A percentile compares a stretch with the other conserved stretches of the same genome.
phyloP scores from a whole-genome alignment of 2,888 invertebrate genomes.

The Macrosiphum euphorbiae region DNA sequence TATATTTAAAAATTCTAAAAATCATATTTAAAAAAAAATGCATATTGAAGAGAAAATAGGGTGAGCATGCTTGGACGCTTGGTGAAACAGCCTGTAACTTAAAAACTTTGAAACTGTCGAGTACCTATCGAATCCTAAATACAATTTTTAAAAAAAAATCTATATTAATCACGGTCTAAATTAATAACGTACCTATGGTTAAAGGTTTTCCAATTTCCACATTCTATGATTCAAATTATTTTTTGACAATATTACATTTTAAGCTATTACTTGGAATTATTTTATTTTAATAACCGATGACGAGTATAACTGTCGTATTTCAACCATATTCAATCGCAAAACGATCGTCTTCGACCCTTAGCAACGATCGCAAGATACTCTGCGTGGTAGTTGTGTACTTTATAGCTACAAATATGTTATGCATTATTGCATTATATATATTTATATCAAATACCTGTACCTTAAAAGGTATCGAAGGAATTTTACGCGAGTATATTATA shows the following conservation, averaged over 20 bases:
- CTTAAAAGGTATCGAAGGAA: constrained; percentile 47
- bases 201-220: background rate
- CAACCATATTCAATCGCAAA: background rate
- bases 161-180: background rate
- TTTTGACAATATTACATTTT: background rate
- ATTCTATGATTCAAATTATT: background rate
- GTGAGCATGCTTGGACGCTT: no score
- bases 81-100: background rate
- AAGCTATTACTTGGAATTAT: background rate
- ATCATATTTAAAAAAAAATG: no score
- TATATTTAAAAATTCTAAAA: no score
- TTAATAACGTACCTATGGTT: background rate
- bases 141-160: background rate
- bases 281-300: background rate
- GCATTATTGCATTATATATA: background rate
- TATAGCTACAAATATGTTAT: background rate
- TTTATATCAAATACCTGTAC: background rate
- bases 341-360: background rate
- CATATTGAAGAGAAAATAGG: no score
- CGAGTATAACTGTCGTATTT: background rate
- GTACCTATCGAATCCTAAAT: background rate
- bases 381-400: background rate
- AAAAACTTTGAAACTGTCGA: background rate
- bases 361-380: background rate
- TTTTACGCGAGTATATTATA: constrained; percentile 6